Base-by-base conservation (phyloP, 2,888 invertebrate species). In the Eumacrocentrus americanus region DNA sequence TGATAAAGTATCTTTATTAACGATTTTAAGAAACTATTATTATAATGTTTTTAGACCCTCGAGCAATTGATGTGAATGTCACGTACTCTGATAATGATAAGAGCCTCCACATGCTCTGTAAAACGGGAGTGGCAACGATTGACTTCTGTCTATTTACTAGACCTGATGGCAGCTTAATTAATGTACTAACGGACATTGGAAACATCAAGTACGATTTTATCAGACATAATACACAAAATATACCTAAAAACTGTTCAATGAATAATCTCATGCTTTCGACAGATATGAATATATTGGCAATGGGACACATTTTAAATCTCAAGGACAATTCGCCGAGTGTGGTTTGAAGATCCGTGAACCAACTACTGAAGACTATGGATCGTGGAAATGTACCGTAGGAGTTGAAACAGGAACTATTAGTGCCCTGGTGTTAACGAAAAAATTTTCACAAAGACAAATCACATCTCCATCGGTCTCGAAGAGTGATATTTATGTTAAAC, bases 251-350 rank as follows among this genome's bases (percentile, higher is more conserved):
- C 38, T 3, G 20, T 11, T 18, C 9, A 42, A 42, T 14, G 1
- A 16, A 22, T 44, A 55, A 56, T 25, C 1, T 40, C 7, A 46
- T 22, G 34, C 16, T 51, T 50, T 29, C 25, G 35, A 52, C 54
- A 76, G 75, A 18, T 76, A 76, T 50, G 67, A 70, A 44, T 76
- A 75, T 62, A 72, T 69, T 51, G 75, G 74, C 16, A 54, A 66
- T 18, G 73, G 74, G 3, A 66, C 62, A 29, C 40, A 29, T 1
- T 18, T 44, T n/a, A 47, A 25, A 3, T 2, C 34, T 3, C 16
- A 3, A 29, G 12, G 18, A 60, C 58, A 64, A 53, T 64, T 66
- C 58, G 56, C 46, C 6, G 64, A 67, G 34, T 80, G 77, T 60
- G 76, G 74, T 25, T 48, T 78, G 35, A 73, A 68, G 0, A 77